Evolutionary conservation across 2,113 vertebrate genomes (phyloP), one percentile per base, ranked within the genome.

Genomic region (Actenoides hombroni): DNA sequence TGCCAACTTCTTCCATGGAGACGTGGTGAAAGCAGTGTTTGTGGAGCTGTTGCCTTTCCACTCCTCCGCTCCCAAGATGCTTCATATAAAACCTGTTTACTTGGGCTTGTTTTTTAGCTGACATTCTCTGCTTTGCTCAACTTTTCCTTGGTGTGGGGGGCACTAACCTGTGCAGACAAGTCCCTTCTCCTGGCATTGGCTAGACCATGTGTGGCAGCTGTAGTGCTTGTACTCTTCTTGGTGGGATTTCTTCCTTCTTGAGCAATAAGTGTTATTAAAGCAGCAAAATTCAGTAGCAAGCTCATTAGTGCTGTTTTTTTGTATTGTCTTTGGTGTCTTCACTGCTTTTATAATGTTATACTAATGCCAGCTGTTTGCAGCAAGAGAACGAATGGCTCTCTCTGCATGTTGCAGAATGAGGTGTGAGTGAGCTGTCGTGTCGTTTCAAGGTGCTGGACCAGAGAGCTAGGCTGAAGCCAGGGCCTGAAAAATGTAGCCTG

Each of bases 311-410:
- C 7, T 3, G 1, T 83, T 83, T 71, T 8, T 89, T 84, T 71
- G 42, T 51, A 42, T 82, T 83, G 15, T 61, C 60, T 91, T 54
- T 35, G 19, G 49, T 10, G 0, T 63, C 70, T 65, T 88, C 0
- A 0, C 44, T 56, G 40, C 14, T 93, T 90, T 88, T 77, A n/a
- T 76, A 3, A 3, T 24, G 12, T 33, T 71, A 4, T 61, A 10
- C 13, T 73, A 61, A 48, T n/a, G 26, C 61, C 81, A 88, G 70
- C 74, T 80, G 33, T 54, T 54, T 94, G 64, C 64, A 93, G 63
- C 18, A 48, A 86, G 35, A 88, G 94, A 96, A 96, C 94, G 93
- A 96, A 93, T 61, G 81, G 90, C 95, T 95, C 94, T 85, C 75
- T 56, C 68, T 4, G 7, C 35, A 35, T 13, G 4, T 14, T 92